Base-by-base conservation (phyloP, 2,888 invertebrate species). In the Oscheius myriophilus region DNA sequence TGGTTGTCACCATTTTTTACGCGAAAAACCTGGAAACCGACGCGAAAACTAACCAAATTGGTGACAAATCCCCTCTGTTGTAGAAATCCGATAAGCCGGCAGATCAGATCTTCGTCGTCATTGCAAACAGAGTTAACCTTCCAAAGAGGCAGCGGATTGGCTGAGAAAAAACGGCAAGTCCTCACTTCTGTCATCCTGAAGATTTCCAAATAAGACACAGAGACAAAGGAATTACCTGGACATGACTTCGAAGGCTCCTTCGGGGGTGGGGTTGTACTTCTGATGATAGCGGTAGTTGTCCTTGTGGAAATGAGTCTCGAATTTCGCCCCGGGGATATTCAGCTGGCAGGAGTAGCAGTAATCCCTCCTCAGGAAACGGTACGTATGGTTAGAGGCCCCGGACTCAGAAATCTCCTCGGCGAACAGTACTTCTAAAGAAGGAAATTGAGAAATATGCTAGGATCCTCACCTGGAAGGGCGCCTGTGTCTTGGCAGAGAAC, bases 91-190 rank as follows among this genome's bases (percentile, higher is more conserved):
- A 18, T n/a, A 14, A 52, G 26, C 26, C 18, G 23, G 2, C 26
- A 14, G 23, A 52, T 18, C 11, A 18, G 23, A 18, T n/a, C 52
- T n/a, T 52, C 33, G 18, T 55, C n/a, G 11, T 18, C 41, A 14
- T 18, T 49, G 21, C 49, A 55, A 12, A 55, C 16, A 23, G 16
- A 21, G 11, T 55, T 12, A 12, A 55, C 2, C 41, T 55, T 55
- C 55, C 55, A 55, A 1, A 39, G 11, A 23, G 55, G 55, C 12
- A 55, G 12, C 26, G 55, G 55, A 41, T 55, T 55, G 2, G 41
- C 55, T 12, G 33, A 55, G 41, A 26, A 33, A 25, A 23, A 55
- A 3, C 26, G 21, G 11, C 26, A 3, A 12, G 26, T 26, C 11
- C 55, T 21, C 1, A 16, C 26, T 23, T 55, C 55, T 1, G 55